A percentile compares a stretch with the other conserved stretches of the same genome.
These are phyloP conservation scores for Suillia variegata DNA, from an alignment of 2,888 invertebrate species.

Conservation along the genomic window DNA sequence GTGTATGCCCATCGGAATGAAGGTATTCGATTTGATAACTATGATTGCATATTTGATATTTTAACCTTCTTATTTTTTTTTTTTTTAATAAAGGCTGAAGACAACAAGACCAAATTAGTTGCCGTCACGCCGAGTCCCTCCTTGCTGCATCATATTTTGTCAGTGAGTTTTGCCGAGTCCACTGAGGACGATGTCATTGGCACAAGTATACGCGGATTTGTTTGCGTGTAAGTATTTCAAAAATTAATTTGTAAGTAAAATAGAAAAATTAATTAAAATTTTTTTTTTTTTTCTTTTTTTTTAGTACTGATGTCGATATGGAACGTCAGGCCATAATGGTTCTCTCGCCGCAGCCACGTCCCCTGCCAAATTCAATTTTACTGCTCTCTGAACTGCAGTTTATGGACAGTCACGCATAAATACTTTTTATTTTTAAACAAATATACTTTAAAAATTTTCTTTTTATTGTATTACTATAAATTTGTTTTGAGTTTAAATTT, in stretches of 20 bases:
- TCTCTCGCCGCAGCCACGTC: constrained; percentile 91
- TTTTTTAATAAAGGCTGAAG: constrained; percentile 64
- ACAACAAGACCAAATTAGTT: constrained; percentile 89
- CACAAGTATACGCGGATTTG: constrained; percentile 87
- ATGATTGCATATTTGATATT: not conserved
- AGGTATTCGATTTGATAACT: no score
- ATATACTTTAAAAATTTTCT: no score
- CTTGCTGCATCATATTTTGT: constrained; percentile 85
- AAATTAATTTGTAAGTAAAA: not conserved
- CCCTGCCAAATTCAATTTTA: constrained; percentile 85
- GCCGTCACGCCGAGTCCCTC: constrained; percentile 76
- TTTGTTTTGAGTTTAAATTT: no score
- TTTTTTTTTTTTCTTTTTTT: constrained; percentile 42
- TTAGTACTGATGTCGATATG: constrained; percentile 86
- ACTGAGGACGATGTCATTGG: constrained; percentile 84
- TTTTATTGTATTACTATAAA: no score
- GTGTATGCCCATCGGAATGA: constrained; percentile 96
- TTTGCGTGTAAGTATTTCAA: constrained; percentile 81
- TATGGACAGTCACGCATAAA: constrained; percentile 79
- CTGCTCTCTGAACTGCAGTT: constrained; percentile 91
- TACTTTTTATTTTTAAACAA: not conserved
- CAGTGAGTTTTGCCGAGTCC: constrained; percentile 84
- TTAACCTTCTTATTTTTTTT: not conserved
- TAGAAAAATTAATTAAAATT: no score
- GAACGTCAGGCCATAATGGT: constrained; percentile 87